Evolutionary conservation across 2,113 vertebrate species (phyloP).

Genomic region (Nanger granti): DNA sequence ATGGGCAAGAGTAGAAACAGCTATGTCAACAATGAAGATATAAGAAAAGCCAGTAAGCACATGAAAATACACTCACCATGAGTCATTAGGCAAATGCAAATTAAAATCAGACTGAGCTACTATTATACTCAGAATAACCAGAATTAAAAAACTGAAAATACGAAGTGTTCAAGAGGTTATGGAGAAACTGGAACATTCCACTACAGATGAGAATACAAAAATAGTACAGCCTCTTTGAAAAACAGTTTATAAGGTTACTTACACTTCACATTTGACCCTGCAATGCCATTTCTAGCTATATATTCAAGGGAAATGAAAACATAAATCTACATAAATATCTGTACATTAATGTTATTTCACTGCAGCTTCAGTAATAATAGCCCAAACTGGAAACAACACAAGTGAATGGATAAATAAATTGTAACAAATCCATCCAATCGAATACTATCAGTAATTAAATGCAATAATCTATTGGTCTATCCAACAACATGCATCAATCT

Average conservation of each 20-base stretch:
- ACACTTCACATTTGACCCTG: not conserved
- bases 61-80: not conserved
- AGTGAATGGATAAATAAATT: not conserved
- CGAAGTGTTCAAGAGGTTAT: not conserved
- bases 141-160: not conserved
- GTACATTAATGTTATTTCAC: not conserved
- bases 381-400: not conserved
- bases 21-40: not conserved
- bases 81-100: not conserved
- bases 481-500: not conserved
- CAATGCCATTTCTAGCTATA: not conserved
- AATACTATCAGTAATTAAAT: not conserved
- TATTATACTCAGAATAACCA: not conserved
- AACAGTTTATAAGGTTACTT: not conserved
- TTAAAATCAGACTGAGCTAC: not conserved
- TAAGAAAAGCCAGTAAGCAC: not conserved
- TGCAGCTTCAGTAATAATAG: not conserved
- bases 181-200: not conserved
- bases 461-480: not conserved
- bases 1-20: not conserved
- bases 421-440: not conserved
- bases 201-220: not conserved
- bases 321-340: not conserved
- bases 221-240: not conserved
- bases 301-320: conserved; percentile 7